phyloP scores from a whole-genome alignment of 2,888 invertebrate species.

The Hymenopus coronatus region DNA sequence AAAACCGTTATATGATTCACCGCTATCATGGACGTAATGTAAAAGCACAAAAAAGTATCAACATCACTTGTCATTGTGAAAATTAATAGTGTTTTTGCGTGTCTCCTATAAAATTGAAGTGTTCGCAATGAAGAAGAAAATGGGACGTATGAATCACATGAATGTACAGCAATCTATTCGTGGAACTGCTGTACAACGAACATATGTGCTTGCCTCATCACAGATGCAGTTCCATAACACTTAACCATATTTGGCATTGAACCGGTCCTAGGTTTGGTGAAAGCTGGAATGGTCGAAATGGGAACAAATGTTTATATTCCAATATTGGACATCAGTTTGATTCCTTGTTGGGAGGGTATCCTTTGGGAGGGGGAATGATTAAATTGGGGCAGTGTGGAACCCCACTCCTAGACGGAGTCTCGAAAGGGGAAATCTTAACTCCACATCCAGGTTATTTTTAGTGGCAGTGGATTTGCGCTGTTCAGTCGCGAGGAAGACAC shows the following conservation, averaged over 20 bases:
- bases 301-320: neutral
- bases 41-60: too few relatives aligned
- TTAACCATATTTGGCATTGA: neutral
- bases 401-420: neutral
- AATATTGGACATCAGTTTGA: neutral
- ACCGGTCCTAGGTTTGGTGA: neutral
- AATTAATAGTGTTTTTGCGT: too few relatives aligned
- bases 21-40: too few relatives aligned
- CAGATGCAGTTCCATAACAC: neutral
- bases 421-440: neutral
- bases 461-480: neutral
- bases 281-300: conserved; percentile 8
- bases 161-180: neutral
- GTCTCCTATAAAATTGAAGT: too few relatives aligned
- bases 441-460: neutral
- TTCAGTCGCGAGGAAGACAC: neutral
- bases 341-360: conserved; percentile 14
- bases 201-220: neutral
- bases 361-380: conserved; percentile 1
- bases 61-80: too few relatives aligned
- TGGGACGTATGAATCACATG: too few relatives aligned
- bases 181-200: neutral
- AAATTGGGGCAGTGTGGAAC: neutral
- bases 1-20: too few relatives aligned
- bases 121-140: neutral